These are phyloP conservation scores for Phthorimaea operculella DNA, from an alignment of 1,140 invertebrate species.

Conservation along the genomic window DNA sequence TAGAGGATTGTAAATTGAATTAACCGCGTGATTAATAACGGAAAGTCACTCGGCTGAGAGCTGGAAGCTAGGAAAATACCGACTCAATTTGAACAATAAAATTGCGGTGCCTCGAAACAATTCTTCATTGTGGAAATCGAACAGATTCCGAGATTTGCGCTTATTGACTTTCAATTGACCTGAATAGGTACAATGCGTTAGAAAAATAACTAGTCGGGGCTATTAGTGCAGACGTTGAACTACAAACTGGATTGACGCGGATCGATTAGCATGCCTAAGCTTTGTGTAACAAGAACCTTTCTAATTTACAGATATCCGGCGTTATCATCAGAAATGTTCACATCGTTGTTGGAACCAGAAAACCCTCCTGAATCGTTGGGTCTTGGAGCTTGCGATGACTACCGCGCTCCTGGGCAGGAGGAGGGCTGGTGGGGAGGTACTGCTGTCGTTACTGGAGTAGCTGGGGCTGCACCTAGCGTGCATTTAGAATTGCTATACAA, in stretches of 20 bases:
- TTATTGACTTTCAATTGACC: not conserved
- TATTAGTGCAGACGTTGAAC: not conserved
- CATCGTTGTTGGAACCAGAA: conserved; percentile 80
- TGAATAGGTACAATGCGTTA: conserved; percentile 13
- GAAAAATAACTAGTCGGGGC: conserved; percentile 20
- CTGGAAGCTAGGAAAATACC: conserved; percentile 1
- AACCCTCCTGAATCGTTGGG: conserved; percentile 49
- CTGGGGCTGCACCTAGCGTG: conserved; percentile 79
- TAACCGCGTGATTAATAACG: conserved; percentile 49
- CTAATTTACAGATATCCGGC: conserved; percentile 68
- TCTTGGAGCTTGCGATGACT: conserved; percentile 58
- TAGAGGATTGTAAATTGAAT: conserved; percentile 40
- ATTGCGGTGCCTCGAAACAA: not conserved
- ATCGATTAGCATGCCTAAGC: no score
- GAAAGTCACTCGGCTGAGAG: conserved; percentile 27
- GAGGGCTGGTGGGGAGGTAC: conserved; percentile 88
- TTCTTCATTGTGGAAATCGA: not conserved
- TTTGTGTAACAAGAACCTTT: not conserved
- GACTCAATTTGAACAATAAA: not conserved
- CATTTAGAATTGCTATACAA: conserved; percentile 86
- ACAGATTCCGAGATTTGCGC: not conserved
- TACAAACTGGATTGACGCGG: not conserved
- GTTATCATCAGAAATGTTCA: conserved; percentile 83
- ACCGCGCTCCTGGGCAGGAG: conserved; percentile 65
- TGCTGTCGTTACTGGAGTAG: conserved; percentile 83